Percentiles rank a stretch among this genome's conserved stretches.
phyloP scores from a whole-genome alignment of 2,113 vertebrate species.

The Mugil cephalus region DNA sequence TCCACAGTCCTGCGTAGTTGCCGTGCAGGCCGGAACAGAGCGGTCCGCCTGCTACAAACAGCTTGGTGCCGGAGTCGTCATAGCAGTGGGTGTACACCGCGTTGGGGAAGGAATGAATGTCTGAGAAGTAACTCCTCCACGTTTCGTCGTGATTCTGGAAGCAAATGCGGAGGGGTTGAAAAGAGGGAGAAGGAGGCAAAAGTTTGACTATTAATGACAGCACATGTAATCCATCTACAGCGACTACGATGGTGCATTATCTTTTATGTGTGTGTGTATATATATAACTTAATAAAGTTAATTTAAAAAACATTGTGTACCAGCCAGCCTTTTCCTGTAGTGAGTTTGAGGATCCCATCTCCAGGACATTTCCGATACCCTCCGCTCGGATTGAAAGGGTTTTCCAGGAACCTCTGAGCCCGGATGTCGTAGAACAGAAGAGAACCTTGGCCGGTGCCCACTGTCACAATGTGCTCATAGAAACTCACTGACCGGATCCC shows the following conservation, averaged over 20 bases:
- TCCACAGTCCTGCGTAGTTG: slow-evolving; percentile 98
- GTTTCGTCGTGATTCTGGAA: slow-evolving; percentile 96
- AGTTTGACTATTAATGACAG: neutral
- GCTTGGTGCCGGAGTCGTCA: slow-evolving; percentile 96
- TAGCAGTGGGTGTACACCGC: slow-evolving; percentile 99
- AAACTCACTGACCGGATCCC: slow-evolving; percentile 99
- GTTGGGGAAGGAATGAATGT: slow-evolving; percentile 96
- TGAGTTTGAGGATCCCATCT: slow-evolving; percentile 93
- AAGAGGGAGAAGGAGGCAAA: neutral
- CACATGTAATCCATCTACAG: neutral
- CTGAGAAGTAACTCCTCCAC: slow-evolving; percentile 99
- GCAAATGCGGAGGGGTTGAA: slow-evolving; percentile 14
- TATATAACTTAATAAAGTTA: neutral
- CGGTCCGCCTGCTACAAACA: slow-evolving; percentile 97
- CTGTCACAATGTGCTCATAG: slow-evolving; percentile 98
- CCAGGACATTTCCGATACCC: slow-evolving; percentile 86
- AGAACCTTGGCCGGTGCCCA: slow-evolving; percentile 96
- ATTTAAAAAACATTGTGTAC: slow-evolving; percentile 76
- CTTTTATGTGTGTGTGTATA: too few relatives aligned
- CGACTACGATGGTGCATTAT: neutral
- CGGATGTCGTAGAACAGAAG: slow-evolving; percentile 97
- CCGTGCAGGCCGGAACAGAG: slow-evolving; percentile 98
- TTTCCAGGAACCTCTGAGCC: slow-evolving; percentile 94
- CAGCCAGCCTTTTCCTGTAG: slow-evolving; percentile 97
- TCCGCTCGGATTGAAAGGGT: slow-evolving; percentile 76